phyloP scores from a whole-genome alignment of 1,140 invertebrate genomes.

The Philopotamus ludificatus region DNA sequence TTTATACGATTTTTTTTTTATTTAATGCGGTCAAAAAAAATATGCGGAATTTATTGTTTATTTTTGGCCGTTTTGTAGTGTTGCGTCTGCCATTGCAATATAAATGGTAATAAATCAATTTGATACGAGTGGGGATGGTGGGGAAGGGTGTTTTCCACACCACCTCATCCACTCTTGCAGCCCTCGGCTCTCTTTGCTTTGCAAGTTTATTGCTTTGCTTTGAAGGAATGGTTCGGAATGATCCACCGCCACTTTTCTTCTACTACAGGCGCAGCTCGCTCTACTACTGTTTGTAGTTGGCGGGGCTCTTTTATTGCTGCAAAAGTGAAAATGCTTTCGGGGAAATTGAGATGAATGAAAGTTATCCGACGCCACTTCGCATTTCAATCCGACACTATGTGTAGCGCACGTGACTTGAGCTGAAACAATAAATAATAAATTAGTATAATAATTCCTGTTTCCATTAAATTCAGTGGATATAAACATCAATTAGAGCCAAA shows the following conservation, averaged over 20 bases:
- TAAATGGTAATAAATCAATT: slow-evolving; percentile 37
- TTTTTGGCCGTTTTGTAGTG: neutral
- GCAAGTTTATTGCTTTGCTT: slow-evolving; percentile 34
- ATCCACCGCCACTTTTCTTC: slow-evolving; percentile 1
- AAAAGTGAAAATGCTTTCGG: slow-evolving; percentile 16
- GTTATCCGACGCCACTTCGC: slow-evolving; percentile 7
- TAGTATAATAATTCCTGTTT: no score
- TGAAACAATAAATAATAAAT: no score
- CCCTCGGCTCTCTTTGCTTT: slow-evolving; percentile 20
- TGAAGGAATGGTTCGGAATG: neutral
- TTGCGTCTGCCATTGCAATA: slow-evolving; percentile 5
- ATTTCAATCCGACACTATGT: no score
- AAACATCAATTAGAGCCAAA: no score
- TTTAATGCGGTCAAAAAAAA: slow-evolving; percentile 1
- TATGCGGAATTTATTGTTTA: no score
- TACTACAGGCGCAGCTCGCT: neutral
- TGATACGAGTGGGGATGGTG: slow-evolving; percentile 17
- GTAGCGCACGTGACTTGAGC: no score
- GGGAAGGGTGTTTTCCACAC: neutral
- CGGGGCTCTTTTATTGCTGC: slow-evolving; percentile 17
- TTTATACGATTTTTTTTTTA: neutral
- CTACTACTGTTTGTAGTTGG: slow-evolving; percentile 11
- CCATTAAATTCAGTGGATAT: no score
- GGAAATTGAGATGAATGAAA: neutral
- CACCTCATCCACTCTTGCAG: neutral